These are phyloP conservation scores for Arctopsyche grandis DNA, from an alignment of 1,140 invertebrate genomes.

Conservation along the genomic window DNA sequence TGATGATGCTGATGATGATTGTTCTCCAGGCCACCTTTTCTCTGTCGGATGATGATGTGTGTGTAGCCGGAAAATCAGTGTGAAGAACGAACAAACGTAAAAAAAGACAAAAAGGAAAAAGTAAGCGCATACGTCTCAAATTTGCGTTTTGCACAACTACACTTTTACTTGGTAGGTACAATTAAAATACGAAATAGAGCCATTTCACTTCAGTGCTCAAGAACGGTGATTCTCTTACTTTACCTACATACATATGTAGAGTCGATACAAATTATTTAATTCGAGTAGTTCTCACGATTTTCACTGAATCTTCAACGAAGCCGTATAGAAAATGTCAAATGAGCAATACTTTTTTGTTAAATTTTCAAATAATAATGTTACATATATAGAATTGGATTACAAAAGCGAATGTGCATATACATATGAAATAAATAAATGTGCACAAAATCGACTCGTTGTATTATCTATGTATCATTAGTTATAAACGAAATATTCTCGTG, in stretches of 20 bases:
- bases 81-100: constrained; percentile 33
- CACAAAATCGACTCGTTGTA: too few species aligned
- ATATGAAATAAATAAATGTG: too few species aligned
- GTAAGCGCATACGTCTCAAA: constrained; percentile 51
- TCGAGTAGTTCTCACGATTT: background rate
- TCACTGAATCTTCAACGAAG: too few species aligned
- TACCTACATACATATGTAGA: too few species aligned
- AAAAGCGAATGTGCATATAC: too few species aligned
- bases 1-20: constrained; percentile 60
- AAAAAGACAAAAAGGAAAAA: constrained; percentile 48
- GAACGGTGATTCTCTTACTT: constrained; percentile 13
- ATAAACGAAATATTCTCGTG: too few species aligned
- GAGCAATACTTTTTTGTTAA: too few species aligned
- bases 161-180: background rate
- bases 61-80: constrained; percentile 33
- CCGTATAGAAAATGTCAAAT: background rate
- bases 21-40: constrained; percentile 55
- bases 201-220: constrained; percentile 13
- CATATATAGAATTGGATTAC: too few species aligned
- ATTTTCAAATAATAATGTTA: too few species aligned
- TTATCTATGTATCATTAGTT: too few species aligned
- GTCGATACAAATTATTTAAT: background rate
- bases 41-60: constrained; percentile 29
- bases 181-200: constrained; percentile 1
- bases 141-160: constrained; percentile 27